These are phyloP conservation scores for Chiridota heheva DNA, from an alignment of 35 echinoderm and acorn worm genomes.

Conservation along the genomic window DNA sequence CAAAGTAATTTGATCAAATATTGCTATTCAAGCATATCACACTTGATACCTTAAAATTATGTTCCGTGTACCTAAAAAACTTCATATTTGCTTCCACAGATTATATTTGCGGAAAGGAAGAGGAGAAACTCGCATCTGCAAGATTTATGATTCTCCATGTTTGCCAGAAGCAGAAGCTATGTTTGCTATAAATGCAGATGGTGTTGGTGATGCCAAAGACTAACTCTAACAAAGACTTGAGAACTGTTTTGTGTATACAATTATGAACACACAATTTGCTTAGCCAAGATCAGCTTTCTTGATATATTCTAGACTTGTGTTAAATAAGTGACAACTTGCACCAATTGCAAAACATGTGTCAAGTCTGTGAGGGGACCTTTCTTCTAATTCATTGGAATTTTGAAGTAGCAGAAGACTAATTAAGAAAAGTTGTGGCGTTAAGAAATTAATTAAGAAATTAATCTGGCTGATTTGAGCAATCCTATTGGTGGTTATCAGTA, in stretches of 20 bases:
- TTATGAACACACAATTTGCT: background rate
- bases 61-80: background rate
- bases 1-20: too few relatives aligned
- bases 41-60: background rate
- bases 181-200: conserved; percentile 99
- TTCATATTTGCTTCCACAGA: conserved; percentile 11
- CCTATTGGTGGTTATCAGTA: background rate
- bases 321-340: background rate
- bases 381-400: background rate
- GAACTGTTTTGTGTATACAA: background rate
- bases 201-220: conserved; percentile 96
- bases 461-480: background rate
- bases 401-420: background rate
- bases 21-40: background rate
- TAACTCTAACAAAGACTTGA: conserved; percentile 6
- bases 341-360: background rate
- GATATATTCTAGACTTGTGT: background rate
- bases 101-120: conserved; percentile 92
- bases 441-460: background rate
- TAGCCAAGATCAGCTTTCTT: background rate
- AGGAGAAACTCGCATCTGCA: conserved; percentile 96
- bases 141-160: conserved; percentile 97
- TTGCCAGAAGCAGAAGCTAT: conserved; percentile 96
- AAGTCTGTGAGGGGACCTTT: background rate
- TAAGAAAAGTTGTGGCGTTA: background rate